Conservation (phyloP, 2,113 vertebrate species). For the Gulo gulo region DNA sequence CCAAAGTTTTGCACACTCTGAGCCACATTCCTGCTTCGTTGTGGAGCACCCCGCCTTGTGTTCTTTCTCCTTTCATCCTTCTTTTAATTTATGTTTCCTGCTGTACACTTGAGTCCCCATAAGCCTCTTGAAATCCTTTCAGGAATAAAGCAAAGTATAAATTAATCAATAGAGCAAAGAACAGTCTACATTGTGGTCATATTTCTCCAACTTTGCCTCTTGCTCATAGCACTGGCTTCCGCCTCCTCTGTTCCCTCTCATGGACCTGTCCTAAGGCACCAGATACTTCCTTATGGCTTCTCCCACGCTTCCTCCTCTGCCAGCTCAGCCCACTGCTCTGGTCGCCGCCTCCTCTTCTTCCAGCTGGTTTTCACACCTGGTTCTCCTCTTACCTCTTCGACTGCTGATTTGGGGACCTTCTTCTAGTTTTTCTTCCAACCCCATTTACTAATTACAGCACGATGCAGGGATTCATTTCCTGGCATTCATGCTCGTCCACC, state of each 20-base stretch:
- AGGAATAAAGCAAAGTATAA: conserved; percentile 12
- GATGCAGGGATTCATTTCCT: background rate
- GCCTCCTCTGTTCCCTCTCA: background rate
- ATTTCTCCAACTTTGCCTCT: background rate
- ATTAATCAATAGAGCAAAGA: background rate
- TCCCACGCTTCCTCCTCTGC: background rate
- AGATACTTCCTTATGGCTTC: background rate
- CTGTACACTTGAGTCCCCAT: background rate
- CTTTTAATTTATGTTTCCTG: conserved; percentile 1
- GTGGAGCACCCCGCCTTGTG: background rate
- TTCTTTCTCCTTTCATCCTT: background rate
- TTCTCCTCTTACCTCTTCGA: background rate
- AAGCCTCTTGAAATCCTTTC: background rate
- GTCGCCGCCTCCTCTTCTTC: background rate
- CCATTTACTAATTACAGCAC: background rate
- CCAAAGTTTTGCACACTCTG: background rate
- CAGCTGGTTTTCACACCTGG: background rate
- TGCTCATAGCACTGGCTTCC: background rate
- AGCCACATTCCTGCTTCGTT: background rate
- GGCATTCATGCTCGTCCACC: background rate
- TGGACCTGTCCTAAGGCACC: background rate
- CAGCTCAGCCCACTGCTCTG: background rate
- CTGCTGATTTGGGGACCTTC: background rate
- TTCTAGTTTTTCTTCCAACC: background rate
- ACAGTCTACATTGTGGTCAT: background rate